These are phyloP conservation scores for Hyperopisus bebe DNA, from an alignment of 2,113 vertebrate species.

Conservation along the genomic window DNA sequence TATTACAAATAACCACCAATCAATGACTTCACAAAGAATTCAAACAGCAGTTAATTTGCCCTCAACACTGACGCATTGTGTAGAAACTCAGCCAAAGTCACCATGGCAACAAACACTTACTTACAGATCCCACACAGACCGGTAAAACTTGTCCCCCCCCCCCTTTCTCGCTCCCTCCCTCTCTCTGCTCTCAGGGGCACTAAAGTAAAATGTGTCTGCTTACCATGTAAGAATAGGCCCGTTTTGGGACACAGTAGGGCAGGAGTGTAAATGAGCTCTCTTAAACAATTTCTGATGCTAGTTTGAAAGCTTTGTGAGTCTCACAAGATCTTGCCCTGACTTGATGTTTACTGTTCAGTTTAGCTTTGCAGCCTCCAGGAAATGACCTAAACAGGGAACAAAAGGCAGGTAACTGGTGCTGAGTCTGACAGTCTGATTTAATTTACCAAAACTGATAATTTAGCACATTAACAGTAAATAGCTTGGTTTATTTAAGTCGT, in stretches of 20 bases:
- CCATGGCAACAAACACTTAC: slow-evolving; percentile 22
- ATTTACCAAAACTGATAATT: not conserved
- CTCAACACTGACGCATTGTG: not conserved
- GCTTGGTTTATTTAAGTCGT: not conserved
- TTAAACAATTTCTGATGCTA: not conserved
- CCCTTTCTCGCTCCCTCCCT: not conserved
- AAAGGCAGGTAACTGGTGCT: not conserved
- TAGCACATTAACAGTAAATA: not conserved
- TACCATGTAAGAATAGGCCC: not conserved
- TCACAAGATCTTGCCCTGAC: not conserved
- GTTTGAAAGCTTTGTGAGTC: not conserved
- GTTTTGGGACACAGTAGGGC: not conserved
- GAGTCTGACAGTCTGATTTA: not conserved
- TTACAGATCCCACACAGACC: slow-evolving; percentile 16
- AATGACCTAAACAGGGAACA: not conserved
- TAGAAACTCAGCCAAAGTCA: slow-evolving; percentile 2
- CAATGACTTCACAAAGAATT: slow-evolving; percentile 4
- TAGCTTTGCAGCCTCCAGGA: not conserved
- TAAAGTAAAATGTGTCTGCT: not conserved
- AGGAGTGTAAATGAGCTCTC: not conserved
- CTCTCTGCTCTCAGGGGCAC: not conserved
- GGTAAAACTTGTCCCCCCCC: slow-evolving; percentile 8
- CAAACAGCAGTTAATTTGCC: slow-evolving; percentile 6
- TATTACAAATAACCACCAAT: not conserved
- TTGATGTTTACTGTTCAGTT: not conserved